Evolutionary conservation across 2,888 invertebrate species (phyloP), one percentile per base, ranked within the genome.

Genomic region (Ormyrus labotus): DNA sequence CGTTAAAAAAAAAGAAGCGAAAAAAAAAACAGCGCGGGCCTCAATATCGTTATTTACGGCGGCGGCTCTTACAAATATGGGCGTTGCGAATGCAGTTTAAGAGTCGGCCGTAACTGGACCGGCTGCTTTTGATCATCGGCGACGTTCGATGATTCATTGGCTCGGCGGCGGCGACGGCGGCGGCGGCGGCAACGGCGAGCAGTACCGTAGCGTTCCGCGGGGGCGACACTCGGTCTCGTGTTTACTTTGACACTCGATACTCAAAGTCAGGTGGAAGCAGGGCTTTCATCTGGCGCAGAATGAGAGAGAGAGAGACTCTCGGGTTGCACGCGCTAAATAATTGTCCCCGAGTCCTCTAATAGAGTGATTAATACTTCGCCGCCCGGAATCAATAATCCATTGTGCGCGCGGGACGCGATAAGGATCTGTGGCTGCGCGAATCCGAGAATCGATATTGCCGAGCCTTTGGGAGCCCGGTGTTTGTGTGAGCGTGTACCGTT

Each of bases 101-200:
- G 51, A 51, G 50, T 51, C 58, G 11, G 47, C 47, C 58, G 61
- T 60, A 71, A 50, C 48, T 55, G 55, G 45, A 53, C 13, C 55
- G 53, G 63, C 53, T 81, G 80, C 87, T 85, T 87, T 88, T 87
- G 87, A 88, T 87, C 87, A 87, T 86, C 84, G 81, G 74, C 83
- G 82, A 84, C 83, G 85, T 85, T 85, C 86, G 84, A 87, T 88
- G 88, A 88, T 88, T 88, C 88, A 88, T 87, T 86, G 83, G 85
- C 85, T 19, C 19, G 19, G 19, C 19, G 19, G 19, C 19, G 19
- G 19, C 19, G 19, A 1, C 19, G 19, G 19, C 19, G 1, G 1
- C 19, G 19, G 19, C 19, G 19, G 19, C 19, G 19, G 19, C 19
- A 19, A 19, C 19, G 51, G 13, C 19, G 50, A 13, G n/a, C 47